Conservation (phyloP, 2,113 vertebrate genomes). For the Apeltes quadracus region DNA sequence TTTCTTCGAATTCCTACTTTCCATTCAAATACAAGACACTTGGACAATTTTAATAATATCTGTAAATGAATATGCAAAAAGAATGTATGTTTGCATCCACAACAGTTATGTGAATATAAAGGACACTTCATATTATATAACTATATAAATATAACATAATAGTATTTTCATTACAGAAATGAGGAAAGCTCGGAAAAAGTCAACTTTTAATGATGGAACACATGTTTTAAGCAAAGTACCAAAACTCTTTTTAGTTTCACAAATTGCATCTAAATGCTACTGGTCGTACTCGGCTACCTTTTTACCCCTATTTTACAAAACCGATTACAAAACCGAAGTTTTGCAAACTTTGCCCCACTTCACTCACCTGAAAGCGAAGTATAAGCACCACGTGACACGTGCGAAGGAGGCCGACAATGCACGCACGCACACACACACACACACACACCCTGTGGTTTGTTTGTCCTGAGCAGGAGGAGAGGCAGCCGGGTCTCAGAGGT, state of each 20-base stretch:
- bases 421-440: no score
- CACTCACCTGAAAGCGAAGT: constrained; percentile 7
- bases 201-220: not conserved
- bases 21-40: not conserved
- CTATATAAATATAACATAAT: not conserved
- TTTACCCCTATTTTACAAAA: no score
- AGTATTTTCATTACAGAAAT: not conserved
- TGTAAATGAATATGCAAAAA: not conserved
- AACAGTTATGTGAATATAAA: not conserved
- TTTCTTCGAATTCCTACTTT: not conserved
- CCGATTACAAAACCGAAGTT: no score
- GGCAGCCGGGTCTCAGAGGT: constrained; percentile 34
- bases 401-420: constrained; percentile 15
- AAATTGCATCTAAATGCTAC: not conserved
- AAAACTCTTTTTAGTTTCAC: not conserved
- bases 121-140: not conserved
- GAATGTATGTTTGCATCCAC: not conserved
- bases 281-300: not conserved
- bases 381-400: not conserved
- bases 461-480: constrained; percentile 41
- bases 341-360: not conserved
- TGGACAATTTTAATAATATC: not conserved
- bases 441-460: constrained; percentile 40
- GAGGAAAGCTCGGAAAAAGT: not conserved
- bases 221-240: not conserved